phyloP scores from a whole-genome alignment of 1,140 invertebrate genomes.

The Rhizoglyphus robini region DNA sequence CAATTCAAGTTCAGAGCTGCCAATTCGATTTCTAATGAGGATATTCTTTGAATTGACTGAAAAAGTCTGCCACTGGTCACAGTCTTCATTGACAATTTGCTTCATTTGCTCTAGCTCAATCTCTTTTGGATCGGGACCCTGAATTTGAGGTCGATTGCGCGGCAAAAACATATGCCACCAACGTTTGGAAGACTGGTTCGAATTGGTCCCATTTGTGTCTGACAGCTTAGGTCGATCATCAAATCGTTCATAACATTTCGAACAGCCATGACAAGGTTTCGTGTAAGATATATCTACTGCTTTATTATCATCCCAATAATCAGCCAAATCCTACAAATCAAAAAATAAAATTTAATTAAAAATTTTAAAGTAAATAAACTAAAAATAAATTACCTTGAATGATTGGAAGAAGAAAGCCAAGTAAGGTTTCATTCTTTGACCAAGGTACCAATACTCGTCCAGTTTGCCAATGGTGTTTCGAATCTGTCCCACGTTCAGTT shows the following conservation, averaged over 20 bases:
- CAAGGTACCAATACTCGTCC: slow-evolving; percentile 66
- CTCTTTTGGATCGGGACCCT: background rate
- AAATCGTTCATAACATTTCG: slow-evolving; percentile 44
- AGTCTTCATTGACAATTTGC: slow-evolving; percentile 17
- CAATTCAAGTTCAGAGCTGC: background rate
- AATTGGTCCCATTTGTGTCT: background rate
- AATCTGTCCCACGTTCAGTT: slow-evolving; percentile 67
- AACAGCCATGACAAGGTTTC: slow-evolving; percentile 65
- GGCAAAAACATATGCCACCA: slow-evolving; percentile 23
- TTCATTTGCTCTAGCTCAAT: background rate
- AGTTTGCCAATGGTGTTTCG: slow-evolving; percentile 45
- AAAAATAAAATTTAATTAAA: slow-evolving; percentile 4
- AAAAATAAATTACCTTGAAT: slow-evolving; percentile 38
- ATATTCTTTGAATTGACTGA: slow-evolving; percentile 2
- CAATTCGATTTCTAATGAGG: slow-evolving; percentile 2
- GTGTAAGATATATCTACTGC: slow-evolving; percentile 54
- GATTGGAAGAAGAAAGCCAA: slow-evolving; percentile 47
- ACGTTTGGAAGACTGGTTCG: background rate
- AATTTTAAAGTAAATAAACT: background rate
- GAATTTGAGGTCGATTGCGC: background rate
- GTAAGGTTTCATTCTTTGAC: slow-evolving; percentile 52
- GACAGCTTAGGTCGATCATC: background rate
- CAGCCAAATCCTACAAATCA: slow-evolving; percentile 14
- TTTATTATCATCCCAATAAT: slow-evolving; percentile 37
- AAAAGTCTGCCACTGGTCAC: slow-evolving; percentile 13